A percentile compares a stretch with the other conserved stretches of the same genome.
These are phyloP conservation scores for Hoplias malabaricus DNA, from an alignment of 2,113 vertebrate genomes.

Conservation along the genomic window DNA sequence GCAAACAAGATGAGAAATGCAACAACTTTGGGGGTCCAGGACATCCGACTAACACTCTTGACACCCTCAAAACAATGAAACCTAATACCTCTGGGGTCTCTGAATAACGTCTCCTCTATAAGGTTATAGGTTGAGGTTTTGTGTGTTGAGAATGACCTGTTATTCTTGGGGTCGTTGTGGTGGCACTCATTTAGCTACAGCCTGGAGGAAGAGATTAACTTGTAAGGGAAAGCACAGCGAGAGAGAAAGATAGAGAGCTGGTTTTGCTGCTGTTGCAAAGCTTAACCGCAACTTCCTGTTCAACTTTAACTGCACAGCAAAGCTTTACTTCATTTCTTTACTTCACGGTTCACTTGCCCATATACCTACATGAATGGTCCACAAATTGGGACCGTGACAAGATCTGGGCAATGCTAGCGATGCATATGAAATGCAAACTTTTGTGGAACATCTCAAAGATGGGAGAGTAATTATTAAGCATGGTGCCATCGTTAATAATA, in stretches of 20 bases:
- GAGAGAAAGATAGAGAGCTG: background rate
- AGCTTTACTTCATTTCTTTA: conserved; percentile 20
- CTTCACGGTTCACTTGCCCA: background rate
- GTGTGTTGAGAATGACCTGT: background rate
- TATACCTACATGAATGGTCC: background rate
- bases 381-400: background rate
- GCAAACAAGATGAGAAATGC: too few relatives aligned
- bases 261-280: background rate
- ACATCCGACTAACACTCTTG: too few relatives aligned
- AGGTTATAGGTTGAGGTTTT: background rate
- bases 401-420: background rate
- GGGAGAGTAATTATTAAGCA: background rate
- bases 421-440: background rate
- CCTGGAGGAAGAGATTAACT: background rate
- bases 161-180: background rate
- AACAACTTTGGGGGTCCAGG: too few relatives aligned
- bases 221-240: background rate
- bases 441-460: background rate
- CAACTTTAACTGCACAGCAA: conserved; percentile 16
- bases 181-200: background rate
- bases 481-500: background rate
- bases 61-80: too few relatives aligned
- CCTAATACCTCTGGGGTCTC: too few relatives aligned
- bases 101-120: too few relatives aligned
- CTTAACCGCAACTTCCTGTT: conserved; percentile 51